Conservation (phyloP, 92 coral and sea anemone species). For the Actinostola sp. region DNA sequence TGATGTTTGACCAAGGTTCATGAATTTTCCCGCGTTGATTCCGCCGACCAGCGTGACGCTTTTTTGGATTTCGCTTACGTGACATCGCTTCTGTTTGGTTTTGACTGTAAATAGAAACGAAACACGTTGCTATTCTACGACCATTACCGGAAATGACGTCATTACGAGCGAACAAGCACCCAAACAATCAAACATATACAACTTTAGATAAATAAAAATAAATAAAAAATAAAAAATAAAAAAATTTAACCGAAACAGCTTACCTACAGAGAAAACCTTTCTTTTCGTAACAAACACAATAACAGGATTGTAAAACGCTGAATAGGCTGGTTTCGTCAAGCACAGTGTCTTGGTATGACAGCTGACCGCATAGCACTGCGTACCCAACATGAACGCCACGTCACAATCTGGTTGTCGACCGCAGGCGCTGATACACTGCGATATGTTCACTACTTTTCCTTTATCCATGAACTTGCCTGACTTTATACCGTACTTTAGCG, state of each 20-base stretch:
- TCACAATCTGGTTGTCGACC: slow-evolving; percentile 79
- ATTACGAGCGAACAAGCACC: too few relatives aligned
- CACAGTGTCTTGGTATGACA: slow-evolving; percentile 73
- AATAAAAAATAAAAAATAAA: neutral
- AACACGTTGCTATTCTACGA: neutral
- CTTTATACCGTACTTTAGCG: slow-evolving; percentile 75
- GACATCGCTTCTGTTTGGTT: slow-evolving; percentile 57
- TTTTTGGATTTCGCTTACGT: slow-evolving; percentile 65
- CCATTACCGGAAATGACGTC: too few relatives aligned
- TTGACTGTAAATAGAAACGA: slow-evolving; percentile 12
- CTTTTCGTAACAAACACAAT: slow-evolving; percentile 82
- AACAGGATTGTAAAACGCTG: slow-evolving; percentile 79
- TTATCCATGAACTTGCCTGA: slow-evolving; percentile 84
- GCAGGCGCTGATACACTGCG: slow-evolving; percentile 76
- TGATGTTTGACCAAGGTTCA: slow-evolving; percentile 80
- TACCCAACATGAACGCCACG: slow-evolving; percentile 91
- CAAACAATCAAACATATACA: neutral
- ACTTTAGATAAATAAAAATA: neutral
- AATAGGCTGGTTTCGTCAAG: slow-evolving; percentile 80
- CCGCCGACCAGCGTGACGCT: slow-evolving; percentile 96
- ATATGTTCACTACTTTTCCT: slow-evolving; percentile 71
- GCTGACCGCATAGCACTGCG: slow-evolving; percentile 88
- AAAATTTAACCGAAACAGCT: neutral
- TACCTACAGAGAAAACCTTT: slow-evolving; percentile 28
- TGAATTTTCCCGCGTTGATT: slow-evolving; percentile 91